Percentiles rank a stretch among this genome's conserved stretches.
phyloP scores from a whole-genome alignment of 2,888 invertebrate genomes.

The Cantharis flavilabris region DNA sequence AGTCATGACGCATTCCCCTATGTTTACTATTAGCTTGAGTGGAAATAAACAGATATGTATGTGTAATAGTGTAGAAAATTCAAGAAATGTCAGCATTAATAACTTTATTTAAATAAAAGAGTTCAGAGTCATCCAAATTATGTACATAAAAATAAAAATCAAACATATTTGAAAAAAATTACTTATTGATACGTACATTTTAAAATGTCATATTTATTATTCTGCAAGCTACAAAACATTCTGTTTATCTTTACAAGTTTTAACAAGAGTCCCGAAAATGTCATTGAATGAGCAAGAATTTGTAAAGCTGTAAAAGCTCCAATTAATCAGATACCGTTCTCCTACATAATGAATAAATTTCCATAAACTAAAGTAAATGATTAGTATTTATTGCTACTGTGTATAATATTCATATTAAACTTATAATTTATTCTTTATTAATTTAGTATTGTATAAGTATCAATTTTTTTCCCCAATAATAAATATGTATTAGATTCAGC shows the following conservation, averaged over 20 bases:
- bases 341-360: not conserved
- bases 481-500: not conserved
- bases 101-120: too few species aligned
- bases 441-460: not conserved
- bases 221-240: not conserved
- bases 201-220: not conserved
- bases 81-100: too few species aligned
- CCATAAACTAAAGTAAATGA: not conserved
- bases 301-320: not conserved
- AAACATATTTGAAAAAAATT: not conserved
- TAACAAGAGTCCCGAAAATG: not conserved
- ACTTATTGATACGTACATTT: too few species aligned
- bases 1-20: too few species aligned
- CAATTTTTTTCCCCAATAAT: not conserved
- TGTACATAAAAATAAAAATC: not conserved
- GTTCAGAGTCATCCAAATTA: not conserved
- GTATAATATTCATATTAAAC: not conserved
- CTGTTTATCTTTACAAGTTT: not conserved
- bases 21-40: too few species aligned
- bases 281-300: not conserved
- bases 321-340: not conserved
- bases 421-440: not conserved
- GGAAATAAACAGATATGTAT: too few species aligned
- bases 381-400: not conserved
- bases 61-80: too few species aligned